Evolutionary conservation across 2,888 invertebrate species (phyloP).

Genomic region (Zaprionus obscuricornis): DNA sequence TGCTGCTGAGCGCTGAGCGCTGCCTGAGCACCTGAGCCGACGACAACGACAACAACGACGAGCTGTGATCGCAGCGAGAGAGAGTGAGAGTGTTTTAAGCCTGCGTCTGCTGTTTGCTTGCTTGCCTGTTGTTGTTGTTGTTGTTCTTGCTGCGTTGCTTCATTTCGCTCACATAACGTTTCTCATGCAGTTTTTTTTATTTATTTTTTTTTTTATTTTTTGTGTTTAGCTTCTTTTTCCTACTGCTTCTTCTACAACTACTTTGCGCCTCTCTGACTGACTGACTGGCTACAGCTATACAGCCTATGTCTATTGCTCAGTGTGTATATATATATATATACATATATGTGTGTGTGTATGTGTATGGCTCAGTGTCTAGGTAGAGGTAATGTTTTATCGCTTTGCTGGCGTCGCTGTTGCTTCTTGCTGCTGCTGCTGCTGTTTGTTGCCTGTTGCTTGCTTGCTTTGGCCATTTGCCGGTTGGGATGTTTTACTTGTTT

Average conservation of each 20-base stretch:
- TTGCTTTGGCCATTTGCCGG: constrained; percentile 76
- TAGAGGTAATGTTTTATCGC: constrained; percentile 80
- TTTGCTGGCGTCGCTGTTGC: constrained; percentile 31
- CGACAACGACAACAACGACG: too few species aligned
- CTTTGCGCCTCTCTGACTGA: background rate
- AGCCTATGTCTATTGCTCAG: constrained; percentile 1
- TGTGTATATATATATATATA: constrained; percentile 1
- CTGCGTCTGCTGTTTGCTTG: constrained; percentile 40
- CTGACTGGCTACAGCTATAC: too few species aligned
- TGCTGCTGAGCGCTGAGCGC: constrained; percentile 28
- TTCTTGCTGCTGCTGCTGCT: constrained; percentile 33
- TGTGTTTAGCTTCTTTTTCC: too few species aligned
- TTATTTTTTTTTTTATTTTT: constrained; percentile 14
- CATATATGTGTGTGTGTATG: constrained; percentile 23
- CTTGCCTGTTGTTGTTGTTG: constrained; percentile 4
- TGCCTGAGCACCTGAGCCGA: constrained; percentile 39
- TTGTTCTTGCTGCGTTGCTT: constrained; percentile 48
- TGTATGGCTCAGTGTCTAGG: constrained; percentile 82
- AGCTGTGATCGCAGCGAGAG: constrained; percentile 47
- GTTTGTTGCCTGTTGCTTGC: constrained; percentile 47
- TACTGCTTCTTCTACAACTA: too few species aligned
- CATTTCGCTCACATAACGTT: constrained; percentile 80
- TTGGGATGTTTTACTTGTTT: constrained; percentile 64
- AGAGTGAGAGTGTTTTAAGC: constrained; percentile 76
- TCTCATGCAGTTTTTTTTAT: constrained; percentile 74